Conservation (phyloP, 2,888 invertebrate genomes). For the Himalopsyche tibetana region DNA sequence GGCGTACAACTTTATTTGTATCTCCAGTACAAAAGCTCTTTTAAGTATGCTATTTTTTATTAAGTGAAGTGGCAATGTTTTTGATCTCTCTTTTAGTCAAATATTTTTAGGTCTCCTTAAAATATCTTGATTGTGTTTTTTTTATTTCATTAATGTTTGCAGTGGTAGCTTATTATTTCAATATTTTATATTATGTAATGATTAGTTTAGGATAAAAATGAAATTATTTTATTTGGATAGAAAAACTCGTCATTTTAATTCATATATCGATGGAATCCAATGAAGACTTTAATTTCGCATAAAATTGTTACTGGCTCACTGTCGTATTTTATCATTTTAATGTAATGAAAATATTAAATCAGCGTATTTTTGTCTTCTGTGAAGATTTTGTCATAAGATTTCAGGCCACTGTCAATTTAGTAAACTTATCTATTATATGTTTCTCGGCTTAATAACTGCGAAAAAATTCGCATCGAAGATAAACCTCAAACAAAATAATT, state of each 20-base stretch:
- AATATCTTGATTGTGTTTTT: slow-evolving; percentile 68
- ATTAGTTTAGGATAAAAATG: slow-evolving; percentile 66
- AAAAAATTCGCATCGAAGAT: no score
- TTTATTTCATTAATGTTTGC: slow-evolving; percentile 67
- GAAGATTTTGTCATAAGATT: slow-evolving; percentile 70
- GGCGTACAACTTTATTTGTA: slow-evolving; percentile 60
- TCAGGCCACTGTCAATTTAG: slow-evolving; percentile 65
- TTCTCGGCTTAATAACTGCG: background rate
- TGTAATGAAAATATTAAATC: slow-evolving; percentile 73
- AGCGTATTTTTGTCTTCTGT: slow-evolving; percentile 75
- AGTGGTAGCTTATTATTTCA: slow-evolving; percentile 65
- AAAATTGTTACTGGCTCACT: slow-evolving; percentile 69
- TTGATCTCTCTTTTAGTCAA: slow-evolving; percentile 86
- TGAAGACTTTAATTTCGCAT: slow-evolving; percentile 48
- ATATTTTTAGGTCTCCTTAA: slow-evolving; percentile 74
- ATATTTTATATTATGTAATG: slow-evolving; percentile 67
- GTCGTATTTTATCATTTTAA: slow-evolving; percentile 72
- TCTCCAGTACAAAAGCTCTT: slow-evolving; percentile 67
- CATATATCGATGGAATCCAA: slow-evolving; percentile 67
- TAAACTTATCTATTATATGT: slow-evolving; percentile 13
- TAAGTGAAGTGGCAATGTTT: slow-evolving; percentile 80
- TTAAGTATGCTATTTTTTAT: slow-evolving; percentile 68
- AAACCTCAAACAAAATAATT: no score
- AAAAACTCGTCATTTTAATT: slow-evolving; percentile 72
- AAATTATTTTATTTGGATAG: slow-evolving; percentile 68